phyloP scores from a whole-genome alignment of 2,113 vertebrate species.

The Mus pahari region DNA sequence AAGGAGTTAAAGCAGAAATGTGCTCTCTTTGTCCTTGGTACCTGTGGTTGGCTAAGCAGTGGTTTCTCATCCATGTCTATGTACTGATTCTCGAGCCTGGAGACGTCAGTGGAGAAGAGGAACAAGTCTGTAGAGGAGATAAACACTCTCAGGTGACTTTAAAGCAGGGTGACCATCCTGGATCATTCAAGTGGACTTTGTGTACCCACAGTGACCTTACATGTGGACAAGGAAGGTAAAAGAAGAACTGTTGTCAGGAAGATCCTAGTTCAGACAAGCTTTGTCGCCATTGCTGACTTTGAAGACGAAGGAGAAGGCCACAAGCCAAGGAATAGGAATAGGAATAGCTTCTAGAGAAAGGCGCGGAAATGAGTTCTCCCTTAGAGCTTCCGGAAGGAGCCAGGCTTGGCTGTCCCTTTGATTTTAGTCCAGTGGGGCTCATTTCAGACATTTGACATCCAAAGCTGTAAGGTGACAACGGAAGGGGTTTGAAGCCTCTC shows the following conservation, averaged over 20 bases:
- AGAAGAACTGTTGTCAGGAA: not conserved
- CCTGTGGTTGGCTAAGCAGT: not conserved
- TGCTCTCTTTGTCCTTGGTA: not conserved
- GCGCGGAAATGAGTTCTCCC: not conserved
- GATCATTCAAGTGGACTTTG: not conserved
- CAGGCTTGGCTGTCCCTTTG: not conserved
- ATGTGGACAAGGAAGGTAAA: not conserved
- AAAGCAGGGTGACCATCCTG: not conserved
- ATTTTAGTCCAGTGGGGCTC: not conserved
- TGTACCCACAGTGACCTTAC: not conserved
- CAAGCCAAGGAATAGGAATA: not conserved
- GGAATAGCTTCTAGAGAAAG: not conserved
- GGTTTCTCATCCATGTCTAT: not conserved
- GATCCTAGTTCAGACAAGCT: not conserved
- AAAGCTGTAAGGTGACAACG: not conserved
- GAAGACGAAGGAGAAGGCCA: not conserved
- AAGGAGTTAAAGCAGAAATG: constrained; percentile 12
- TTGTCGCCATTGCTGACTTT: not conserved
- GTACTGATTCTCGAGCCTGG: not conserved
- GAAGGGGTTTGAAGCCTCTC: not conserved
- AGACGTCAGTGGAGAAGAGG: not conserved
- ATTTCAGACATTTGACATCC: not conserved
- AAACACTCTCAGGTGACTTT: not conserved
- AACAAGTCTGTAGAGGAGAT: not conserved
- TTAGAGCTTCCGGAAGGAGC: not conserved